A percentile compares a stretch with the other conserved stretches of the same genome.
Evolutionary conservation across 2,113 vertebrate species (phyloP).

Genomic region (Apteryx mantelli): DNA sequence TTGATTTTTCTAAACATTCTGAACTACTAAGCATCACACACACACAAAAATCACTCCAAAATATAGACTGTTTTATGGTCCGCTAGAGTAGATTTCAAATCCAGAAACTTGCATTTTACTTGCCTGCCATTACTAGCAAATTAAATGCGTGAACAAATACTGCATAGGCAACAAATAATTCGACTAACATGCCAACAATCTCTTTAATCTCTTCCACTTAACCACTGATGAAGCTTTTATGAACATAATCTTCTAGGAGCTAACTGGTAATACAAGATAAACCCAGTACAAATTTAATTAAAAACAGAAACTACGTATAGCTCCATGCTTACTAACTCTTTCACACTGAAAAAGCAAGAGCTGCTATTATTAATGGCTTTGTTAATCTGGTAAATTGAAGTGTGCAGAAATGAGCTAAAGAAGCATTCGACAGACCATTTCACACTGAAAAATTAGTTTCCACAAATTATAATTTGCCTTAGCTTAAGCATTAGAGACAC

Average conservation of each 20-base stretch:
- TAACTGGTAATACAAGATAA: constrained; percentile 67
- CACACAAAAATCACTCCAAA: background rate
- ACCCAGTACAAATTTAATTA: constrained; percentile 71
- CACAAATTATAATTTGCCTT: constrained; percentile 47
- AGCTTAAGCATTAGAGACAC: background rate
- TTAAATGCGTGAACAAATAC: constrained; percentile 44
- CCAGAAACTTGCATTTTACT: constrained; percentile 23
- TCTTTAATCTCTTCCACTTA: constrained; percentile 67
- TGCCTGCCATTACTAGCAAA: constrained; percentile 50
- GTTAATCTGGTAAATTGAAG: constrained; percentile 63
- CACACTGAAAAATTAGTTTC: constrained; percentile 3
- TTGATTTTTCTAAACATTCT: background rate
- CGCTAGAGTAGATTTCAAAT: background rate
- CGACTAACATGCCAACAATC: constrained; percentile 31
- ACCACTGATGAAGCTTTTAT: constrained; percentile 65
- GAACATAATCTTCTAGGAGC: constrained; percentile 57
- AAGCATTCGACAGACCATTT: constrained; percentile 49
- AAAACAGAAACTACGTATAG: constrained; percentile 53
- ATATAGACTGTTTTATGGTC: background rate
- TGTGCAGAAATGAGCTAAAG: constrained; percentile 24
- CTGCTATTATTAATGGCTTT: constrained; percentile 55
- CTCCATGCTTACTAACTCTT: constrained; percentile 35
- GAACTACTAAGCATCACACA: background rate
- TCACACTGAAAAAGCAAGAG: constrained; percentile 37
- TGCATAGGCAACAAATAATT: constrained; percentile 52